These are phyloP conservation scores for Eciton burchellii DNA, from an alignment of 1,140 invertebrate species.

Conservation along the genomic window DNA sequence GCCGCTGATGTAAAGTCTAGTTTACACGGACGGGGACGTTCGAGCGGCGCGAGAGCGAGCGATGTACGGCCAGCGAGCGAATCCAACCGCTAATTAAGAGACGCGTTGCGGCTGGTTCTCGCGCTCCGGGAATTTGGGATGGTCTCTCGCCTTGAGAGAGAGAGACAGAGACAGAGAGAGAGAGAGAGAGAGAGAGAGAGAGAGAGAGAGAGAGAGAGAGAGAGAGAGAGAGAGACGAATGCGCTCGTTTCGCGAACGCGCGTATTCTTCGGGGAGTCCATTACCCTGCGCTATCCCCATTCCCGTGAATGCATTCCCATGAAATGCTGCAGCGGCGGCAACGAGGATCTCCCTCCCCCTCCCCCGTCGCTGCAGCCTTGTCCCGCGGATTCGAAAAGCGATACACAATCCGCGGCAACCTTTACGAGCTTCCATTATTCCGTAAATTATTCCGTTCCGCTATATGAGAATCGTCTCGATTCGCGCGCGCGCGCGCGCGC, in stretches of 20 bases:
- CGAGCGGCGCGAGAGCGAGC: slow-evolving; percentile 15
- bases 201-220: too few relatives aligned
- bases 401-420: background rate
- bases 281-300: slow-evolving; percentile 18
- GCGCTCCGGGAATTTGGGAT: slow-evolving; percentile 48
- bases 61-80: slow-evolving; percentile 31
- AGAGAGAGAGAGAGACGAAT: too few relatives aligned
- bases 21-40: slow-evolving; percentile 48
- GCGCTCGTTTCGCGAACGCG: slow-evolving; percentile 47
- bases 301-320: background rate
- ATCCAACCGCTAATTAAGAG: slow-evolving; percentile 57
- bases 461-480: background rate
- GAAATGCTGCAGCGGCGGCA: slow-evolving; percentile 12
- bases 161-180: too few relatives aligned
- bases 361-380: too few relatives aligned
- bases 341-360: slow-evolving; percentile 39
- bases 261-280: slow-evolving; percentile 52
- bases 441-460: too few relatives aligned
- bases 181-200: too few relatives aligned
- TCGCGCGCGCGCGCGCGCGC: background rate
- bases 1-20: slow-evolving; percentile 57
- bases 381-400: slow-evolving; percentile 2
- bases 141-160: slow-evolving; percentile 14
- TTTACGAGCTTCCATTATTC: too few relatives aligned
- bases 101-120: slow-evolving; percentile 45